Evolutionary conservation across 2,888 invertebrate species (phyloP), one percentile per base, ranked within the genome.

Genomic region (Hirtodrosophila confusa): DNA sequence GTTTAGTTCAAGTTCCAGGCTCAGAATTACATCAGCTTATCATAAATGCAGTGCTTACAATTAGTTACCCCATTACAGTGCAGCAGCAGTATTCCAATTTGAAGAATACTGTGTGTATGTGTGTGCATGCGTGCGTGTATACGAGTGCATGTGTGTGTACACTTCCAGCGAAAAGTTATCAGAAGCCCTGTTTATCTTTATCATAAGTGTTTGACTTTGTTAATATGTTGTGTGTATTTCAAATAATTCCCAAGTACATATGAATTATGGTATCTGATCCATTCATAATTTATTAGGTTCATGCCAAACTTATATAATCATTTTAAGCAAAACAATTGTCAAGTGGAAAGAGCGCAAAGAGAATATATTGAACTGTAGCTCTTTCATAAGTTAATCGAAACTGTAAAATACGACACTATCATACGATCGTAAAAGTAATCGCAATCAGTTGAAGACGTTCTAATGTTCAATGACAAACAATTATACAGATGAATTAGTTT

Each of bases 151-250:
- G 43, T 36, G 50, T 47, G 51, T 17, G 56, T 29, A 36, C 12
- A 62, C 45, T 82, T 75, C 62, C 77, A 80, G 49, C 33, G 24
- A 53, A 68, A 57, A 72, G 63, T 75, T 80, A 86, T 80, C 86
- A 69, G 31, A 44, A 64, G 50, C 47, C 48, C 83, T 83, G 84
- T 83, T 80, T 80, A 86, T 83, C 86, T 80, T 72, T 67, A 67
- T 75, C 62, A 36, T 29, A 60, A 55, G 7, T 54, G 43, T 23
- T 49, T 39, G 29, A 41, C 35, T 54, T 75, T 54, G 51, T 41
- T 53, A 17, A 54, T 36, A 44, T 39, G 23, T 33, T n/a, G 11
- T 36, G 31, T 31, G 47, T 31, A 50, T 49, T 36, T 43, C 51
- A 49, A 31, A 12, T 40, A 39, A 53, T 37, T 33, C 23, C 17